Evolutionary conservation across 2,888 invertebrate species (phyloP), one percentile per base, ranked within the genome.

Genomic region (Agriopis leucophaearia): DNA sequence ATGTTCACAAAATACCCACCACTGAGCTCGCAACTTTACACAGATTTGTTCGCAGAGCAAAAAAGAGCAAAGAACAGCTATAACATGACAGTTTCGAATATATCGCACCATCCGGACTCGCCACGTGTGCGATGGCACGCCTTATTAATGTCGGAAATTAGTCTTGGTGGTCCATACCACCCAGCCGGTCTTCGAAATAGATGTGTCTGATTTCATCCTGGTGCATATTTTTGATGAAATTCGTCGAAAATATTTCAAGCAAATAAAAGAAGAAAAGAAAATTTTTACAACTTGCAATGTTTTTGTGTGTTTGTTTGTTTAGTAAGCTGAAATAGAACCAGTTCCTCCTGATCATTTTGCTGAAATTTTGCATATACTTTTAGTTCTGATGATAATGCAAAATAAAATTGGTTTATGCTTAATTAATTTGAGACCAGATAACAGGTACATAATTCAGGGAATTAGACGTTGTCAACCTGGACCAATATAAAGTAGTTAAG

Each of bases 61-160:
- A 64, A 74, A 69, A 66, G 50, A 47, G 45, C 72, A 78, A 81
- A 79, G 78, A 72, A 64, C 54, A 66, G 16, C 35, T 50, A 44
- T 78, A 77, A 78, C 78, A 77, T 74, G 81, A 80, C 78, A 78
- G 77, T 64, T 76, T 75, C 77, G 77, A 69, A 83, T 83, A 77
- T 81, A 83, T 78, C 71, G 78, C 78, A 65, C 74, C 82, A 84
- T 88, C 86, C 84, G 84, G 84, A 57, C 61, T 75, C 80, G 74
- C 81, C 84, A 82, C 85, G 87, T 87, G 87, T 86, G 87, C 79
- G 80, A 81, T 81, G 78, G 72, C 90, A 91, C 88, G 92, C 85
- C 88, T 87, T 90, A 92, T 93, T 92, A 88, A 83, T 85, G 77
- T 79, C 78, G 83, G 86, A 88, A 92, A 91, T 91, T 90, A 87